A percentile compares a stretch with the other conserved stretches of the same genome.
These are phyloP conservation scores for Cyprinodon variegatus DNA, from an alignment of 2,113 vertebrate genomes.

Conservation along the genomic window DNA sequence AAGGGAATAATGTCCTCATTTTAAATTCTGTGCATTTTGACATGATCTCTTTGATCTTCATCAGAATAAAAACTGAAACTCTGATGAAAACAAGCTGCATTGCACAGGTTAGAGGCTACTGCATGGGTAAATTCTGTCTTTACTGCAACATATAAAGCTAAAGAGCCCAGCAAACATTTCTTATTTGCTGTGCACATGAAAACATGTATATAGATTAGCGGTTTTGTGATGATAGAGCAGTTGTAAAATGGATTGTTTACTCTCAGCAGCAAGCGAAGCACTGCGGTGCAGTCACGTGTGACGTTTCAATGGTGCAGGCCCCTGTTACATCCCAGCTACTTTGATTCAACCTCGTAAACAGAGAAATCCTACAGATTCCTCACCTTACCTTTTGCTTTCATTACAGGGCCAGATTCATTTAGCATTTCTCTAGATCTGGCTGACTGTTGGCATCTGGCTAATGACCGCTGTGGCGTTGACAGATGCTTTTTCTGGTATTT, in stretches of 20 bases:
- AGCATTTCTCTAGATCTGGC: slow-evolving; percentile 5
- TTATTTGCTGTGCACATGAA: slow-evolving; percentile 43
- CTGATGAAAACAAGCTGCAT: neutral
- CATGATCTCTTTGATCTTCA: neutral
- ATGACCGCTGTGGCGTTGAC: slow-evolving; percentile 42
- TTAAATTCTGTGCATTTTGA: neutral
- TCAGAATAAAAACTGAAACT: neutral
- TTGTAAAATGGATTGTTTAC: slow-evolving; percentile 18
- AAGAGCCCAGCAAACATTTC: slow-evolving; percentile 21
- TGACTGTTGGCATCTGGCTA: slow-evolving; percentile 18
- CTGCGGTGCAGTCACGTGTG: slow-evolving; percentile 34
- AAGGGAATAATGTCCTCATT: slow-evolving; percentile 12
- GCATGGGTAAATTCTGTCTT: slow-evolving; percentile 16
- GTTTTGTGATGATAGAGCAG: slow-evolving; percentile 34
- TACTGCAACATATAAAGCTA: slow-evolving; percentile 16
- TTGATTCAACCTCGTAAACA: neutral
- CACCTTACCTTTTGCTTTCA: neutral
- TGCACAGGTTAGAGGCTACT: neutral
- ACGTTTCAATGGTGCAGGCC: slow-evolving; percentile 24
- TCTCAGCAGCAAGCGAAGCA: slow-evolving; percentile 41
- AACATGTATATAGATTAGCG: slow-evolving; percentile 41
- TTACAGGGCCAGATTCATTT: slow-evolving; percentile 31
- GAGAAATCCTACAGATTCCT: neutral
- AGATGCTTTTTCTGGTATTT: slow-evolving; percentile 23
- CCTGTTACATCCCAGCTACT: slow-evolving; percentile 10